Evolutionary conservation across 2,888 invertebrate species (phyloP).

Genomic region (Noctua janthina): DNA sequence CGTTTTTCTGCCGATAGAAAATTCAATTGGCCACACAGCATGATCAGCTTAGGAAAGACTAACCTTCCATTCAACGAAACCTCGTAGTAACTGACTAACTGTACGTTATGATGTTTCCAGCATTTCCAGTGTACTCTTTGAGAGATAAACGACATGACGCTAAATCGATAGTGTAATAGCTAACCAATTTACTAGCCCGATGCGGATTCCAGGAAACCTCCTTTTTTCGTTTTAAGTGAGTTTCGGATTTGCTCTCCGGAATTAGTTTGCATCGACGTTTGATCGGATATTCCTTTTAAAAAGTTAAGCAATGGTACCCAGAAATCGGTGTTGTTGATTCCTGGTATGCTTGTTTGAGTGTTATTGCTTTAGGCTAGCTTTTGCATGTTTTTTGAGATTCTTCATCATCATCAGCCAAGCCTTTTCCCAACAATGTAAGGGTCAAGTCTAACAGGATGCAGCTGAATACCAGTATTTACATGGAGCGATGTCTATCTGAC

Average conservation of each 20-base stretch:
- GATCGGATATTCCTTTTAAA: slow-evolving; percentile 89
- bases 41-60: neutral
- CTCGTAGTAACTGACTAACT: neutral
- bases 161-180: slow-evolving; percentile 86
- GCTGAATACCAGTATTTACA: no score
- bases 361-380: neutral
- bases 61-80: neutral
- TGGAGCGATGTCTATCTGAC: no score
- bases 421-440: no score
- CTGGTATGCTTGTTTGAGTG: slow-evolving; percentile 27
- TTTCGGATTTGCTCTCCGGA: slow-evolving; percentile 87
- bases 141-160: slow-evolving; percentile 64
- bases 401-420: neutral
- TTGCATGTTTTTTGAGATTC: slow-evolving; percentile 5
- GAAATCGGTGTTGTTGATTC: slow-evolving; percentile 72
- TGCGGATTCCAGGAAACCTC: slow-evolving; percentile 79
- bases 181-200: slow-evolving; percentile 84
- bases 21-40: neutral
- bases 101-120: slow-evolving; percentile 28
- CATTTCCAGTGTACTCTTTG: slow-evolving; percentile 53
- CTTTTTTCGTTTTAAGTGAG: slow-evolving; percentile 83
- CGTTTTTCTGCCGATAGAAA: neutral
- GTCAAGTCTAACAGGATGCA: no score
- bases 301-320: slow-evolving; percentile 80
- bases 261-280: slow-evolving; percentile 89